Base-by-base conservation (phyloP, 1,140 invertebrate genomes). In the Drepana arcuata region DNA sequence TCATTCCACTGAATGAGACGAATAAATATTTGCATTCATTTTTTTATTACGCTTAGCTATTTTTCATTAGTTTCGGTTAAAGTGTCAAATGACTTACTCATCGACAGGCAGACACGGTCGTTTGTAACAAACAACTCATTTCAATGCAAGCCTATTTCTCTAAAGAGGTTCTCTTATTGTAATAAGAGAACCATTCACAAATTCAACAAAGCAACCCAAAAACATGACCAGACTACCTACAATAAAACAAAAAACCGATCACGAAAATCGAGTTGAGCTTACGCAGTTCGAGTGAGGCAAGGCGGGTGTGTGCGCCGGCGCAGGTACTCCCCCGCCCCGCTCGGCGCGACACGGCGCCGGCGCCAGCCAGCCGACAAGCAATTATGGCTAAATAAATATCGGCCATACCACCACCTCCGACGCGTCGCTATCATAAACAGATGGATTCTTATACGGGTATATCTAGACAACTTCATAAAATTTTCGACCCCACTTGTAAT, bases 321-420 rank as follows among this genome's bases (percentile, higher is more conserved):
- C 64, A 52, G 25, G 30, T 38, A 34, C 40, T 26, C 38, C 48
- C 41, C 48, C 47, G 11, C 32, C 43, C 44, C 27, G 12, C 47
- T 31, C 63, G 71, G 52, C 71, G 69, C 71, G 71, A 66, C 67
- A 52, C 54, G 71, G 69, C 71, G 71, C 74, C 71, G 74, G 71
- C 71, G 71, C 74, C 69, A 72, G 59, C 32, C 63, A 47, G 60
- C 63, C 74, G 71, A 65, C 73, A 61, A 74, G 71, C 74, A 80
- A 77, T 77, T 77, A 80, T 80, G 74, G 68, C 66, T 80, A 80
- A 80, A 80, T 80, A 80, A 80, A 80, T 80, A 80, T 74, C 70
- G 64, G 62, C 60, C 71, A 64, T 60, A 64, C 68, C 65, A 52
- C 60, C 62, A 60, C 62, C 61, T 52, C 53, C 61, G 55, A 56